phyloP scores from a whole-genome alignment of 2,113 vertebrate genomes.

The Riparia riparia region DNA sequence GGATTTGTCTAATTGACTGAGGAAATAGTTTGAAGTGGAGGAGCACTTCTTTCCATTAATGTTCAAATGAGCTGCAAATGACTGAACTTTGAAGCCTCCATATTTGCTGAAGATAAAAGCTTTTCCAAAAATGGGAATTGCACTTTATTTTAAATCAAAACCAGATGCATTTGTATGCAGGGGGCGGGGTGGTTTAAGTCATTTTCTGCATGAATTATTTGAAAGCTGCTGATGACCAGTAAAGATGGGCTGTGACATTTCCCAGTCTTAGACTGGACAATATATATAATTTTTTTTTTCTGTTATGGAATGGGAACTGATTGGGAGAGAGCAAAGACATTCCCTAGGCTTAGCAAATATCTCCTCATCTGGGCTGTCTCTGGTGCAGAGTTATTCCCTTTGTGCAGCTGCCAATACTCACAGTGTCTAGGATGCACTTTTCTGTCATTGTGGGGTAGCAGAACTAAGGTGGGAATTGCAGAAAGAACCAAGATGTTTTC shows the following conservation, averaged over 20 bases:
- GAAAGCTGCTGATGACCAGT: slow-evolving; percentile 30
- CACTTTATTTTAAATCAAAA: slow-evolving; percentile 70
- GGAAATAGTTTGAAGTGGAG: slow-evolving; percentile 77
- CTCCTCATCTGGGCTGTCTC: not conserved
- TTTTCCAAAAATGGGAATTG: slow-evolving; percentile 41
- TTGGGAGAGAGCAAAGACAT: not conserved
- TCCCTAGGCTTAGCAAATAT: not conserved
- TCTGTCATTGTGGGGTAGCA: accelerated
- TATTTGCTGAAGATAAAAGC: slow-evolving; percentile 77
- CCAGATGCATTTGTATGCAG: slow-evolving; percentile 43
- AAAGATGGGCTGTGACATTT: not conserved
- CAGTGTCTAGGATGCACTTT: not conserved
- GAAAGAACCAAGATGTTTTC: not conserved
- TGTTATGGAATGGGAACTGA: not conserved
- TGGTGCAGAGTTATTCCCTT: not conserved
- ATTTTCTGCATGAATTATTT: slow-evolving; percentile 71
- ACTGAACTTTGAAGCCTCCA: slow-evolving; percentile 61
- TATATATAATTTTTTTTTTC: not conserved
- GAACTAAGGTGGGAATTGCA: not conserved
- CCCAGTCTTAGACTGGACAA: not conserved
- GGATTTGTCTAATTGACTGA: slow-evolving; percentile 82
- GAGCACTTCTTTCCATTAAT: slow-evolving; percentile 79
- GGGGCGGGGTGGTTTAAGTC: slow-evolving; percentile 17
- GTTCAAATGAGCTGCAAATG: slow-evolving; percentile 78
- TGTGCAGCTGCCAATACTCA: not conserved